Evolutionary conservation across 2,888 invertebrate genomes (phyloP).

Genomic region (Gnatocerus cornutus): DNA sequence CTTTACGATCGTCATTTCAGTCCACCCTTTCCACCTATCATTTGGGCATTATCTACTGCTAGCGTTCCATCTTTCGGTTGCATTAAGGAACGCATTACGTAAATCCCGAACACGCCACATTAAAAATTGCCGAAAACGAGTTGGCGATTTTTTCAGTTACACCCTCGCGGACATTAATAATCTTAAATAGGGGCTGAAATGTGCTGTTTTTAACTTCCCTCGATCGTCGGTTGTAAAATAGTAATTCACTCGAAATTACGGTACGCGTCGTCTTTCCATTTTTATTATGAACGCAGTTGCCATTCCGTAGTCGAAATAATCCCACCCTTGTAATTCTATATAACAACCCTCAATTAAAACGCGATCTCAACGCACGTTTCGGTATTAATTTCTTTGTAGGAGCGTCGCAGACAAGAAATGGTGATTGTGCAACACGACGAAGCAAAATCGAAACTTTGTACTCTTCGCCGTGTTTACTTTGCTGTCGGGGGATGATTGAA

Average conservation of each 20-base stretch:
- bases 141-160: too few relatives aligned
- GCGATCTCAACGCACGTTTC: conserved; percentile 5
- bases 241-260: neutral
- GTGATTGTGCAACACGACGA: neutral
- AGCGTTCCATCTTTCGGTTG: neutral
- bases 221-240: neutral
- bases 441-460: neutral
- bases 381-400: conserved; percentile 2
- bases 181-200: too few relatives aligned
- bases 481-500: neutral
- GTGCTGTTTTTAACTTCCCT: too few relatives aligned
- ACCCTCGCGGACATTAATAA: too few relatives aligned
- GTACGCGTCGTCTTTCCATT: conserved; percentile 4
- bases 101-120: neutral
- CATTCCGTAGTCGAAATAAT: neutral
- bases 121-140: too few relatives aligned
- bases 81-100: neutral
- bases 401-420: neutral
- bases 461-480: conserved; percentile 1
- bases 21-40: neutral
- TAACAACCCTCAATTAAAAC: conserved; percentile 20
- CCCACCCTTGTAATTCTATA: neutral
- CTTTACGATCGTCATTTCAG: conserved; percentile 1
- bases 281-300: conserved; percentile 3
- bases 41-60: neutral